Evolutionary conservation across 2,888 invertebrate genomes (phyloP).

Genomic region (Noctuana brunneofusca): DNA sequence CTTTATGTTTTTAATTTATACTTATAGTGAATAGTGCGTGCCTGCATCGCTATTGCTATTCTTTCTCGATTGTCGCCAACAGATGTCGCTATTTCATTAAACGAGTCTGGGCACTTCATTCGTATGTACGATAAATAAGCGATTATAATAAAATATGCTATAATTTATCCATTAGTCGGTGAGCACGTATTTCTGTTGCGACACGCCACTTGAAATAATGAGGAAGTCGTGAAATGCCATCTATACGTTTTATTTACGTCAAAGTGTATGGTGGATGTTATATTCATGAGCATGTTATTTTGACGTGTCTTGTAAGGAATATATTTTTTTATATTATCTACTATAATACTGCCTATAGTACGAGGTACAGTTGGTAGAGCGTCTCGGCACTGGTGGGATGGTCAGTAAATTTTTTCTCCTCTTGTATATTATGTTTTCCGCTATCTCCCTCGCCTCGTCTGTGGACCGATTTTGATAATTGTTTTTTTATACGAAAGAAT

Average conservation of each 20-base stretch:
- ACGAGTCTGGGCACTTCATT: neutral
- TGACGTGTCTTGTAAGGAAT: neutral
- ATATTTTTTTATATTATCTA: neutral
- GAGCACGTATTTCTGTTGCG: conserved; percentile 9
- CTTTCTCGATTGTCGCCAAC: neutral
- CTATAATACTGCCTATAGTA: no score
- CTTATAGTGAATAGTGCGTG: no score
- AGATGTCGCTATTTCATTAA: neutral
- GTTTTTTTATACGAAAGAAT: no score
- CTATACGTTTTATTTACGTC: neutral
- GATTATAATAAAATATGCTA: neutral
- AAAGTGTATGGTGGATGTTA: neutral
- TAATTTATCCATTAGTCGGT: conserved; percentile 11
- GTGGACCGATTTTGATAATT: no score
- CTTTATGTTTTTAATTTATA: no score
- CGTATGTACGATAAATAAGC: neutral
- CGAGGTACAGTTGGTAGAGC: no score
- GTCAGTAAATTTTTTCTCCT: no score
- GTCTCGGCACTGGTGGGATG: no score
- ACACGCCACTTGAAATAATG: conserved; percentile 9
- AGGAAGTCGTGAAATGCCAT: conserved; percentile 13
- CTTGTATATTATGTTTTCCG: no score
- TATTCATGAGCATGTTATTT: neutral
- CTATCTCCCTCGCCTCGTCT: no score
- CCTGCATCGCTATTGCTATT: no score